Conservation (phyloP, 2,113 vertebrate genomes). For the Dasyurus viverrinus region DNA sequence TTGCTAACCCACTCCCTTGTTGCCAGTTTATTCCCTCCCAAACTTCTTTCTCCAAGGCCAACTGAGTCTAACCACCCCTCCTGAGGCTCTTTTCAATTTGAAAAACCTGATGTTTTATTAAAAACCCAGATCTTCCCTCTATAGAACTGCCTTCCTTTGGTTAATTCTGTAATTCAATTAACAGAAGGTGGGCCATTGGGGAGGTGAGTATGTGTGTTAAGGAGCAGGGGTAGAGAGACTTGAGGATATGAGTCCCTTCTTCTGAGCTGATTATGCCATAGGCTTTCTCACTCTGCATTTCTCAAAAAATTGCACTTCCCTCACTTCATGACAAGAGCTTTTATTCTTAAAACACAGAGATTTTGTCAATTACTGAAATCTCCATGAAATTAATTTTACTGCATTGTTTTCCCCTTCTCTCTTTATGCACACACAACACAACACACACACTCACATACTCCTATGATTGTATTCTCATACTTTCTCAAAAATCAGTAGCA, state of each 20-base stretch:
- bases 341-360: conserved; percentile 70
- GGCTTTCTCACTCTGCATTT: conserved; percentile 63
- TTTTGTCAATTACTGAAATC: conserved; percentile 75
- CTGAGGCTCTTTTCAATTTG: conserved; percentile 19
- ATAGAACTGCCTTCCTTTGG: conserved; percentile 48
- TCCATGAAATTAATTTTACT: conserved; percentile 75
- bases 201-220: not conserved
- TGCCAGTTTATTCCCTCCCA: conserved; percentile 16
- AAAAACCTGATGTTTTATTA: conserved; percentile 63
- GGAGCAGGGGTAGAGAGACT: conserved; percentile 40
- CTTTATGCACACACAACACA: not conserved
- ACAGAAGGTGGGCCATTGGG: conserved; percentile 66
- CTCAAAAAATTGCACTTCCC: conserved; percentile 81
- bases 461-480: conserved; percentile 39
- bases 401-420: conserved; percentile 54
- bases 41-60: conserved; percentile 31
- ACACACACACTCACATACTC: not conserved
- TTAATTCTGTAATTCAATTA: conserved; percentile 79
- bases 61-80: conserved; percentile 27
- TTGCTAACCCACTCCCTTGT: not conserved
- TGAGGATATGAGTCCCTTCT: conserved; percentile 56
- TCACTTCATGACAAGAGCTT: conserved; percentile 79
- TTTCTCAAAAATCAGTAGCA: conserved; percentile 38
- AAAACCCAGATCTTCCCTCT: conserved; percentile 68
- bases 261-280: conserved; percentile 69